Base-by-base conservation (phyloP, 2,888 invertebrate species). In the Agrotis segetum region DNA sequence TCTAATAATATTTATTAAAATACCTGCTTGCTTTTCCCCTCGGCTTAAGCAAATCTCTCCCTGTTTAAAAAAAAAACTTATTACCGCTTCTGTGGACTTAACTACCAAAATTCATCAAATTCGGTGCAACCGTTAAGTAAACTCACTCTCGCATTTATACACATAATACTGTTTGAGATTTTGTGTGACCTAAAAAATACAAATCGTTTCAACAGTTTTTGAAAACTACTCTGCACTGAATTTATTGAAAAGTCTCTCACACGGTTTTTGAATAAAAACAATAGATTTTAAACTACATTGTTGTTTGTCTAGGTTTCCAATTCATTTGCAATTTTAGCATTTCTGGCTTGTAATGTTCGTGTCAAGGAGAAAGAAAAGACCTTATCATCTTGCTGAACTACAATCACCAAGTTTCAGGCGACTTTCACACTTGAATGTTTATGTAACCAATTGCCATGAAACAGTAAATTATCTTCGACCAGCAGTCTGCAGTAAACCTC, bases 381-480 rank as follows among this genome's bases (percentile, higher is more conserved):
- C 16, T 16, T 9, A 59, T 19, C 19, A 40, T 59, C 9, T 59
- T 59, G 7, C 16, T 4, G 49, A 24, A 16, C 44, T 14, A 6
- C 5, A 2, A 2, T 24, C 29, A 29, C 5, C 7, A 61, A n/a
- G 29, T 29, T 16, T 29, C 16, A 24, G n/a, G 13, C 17, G 19
- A 17, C 21, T 21, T 19, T 24, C 21, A 21, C 40, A 40, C 40
- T 40, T 4, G 13, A 47, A 2, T 47, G 9, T 47, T 24, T 47
- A 24, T 52, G 52, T 52, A 52, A 3, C 17, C 53, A 63, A 50
- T 24, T 50, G 3, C 14, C 14, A 19, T 29, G 29, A 46, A 19
- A 9, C 44, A 65, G 44, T 65, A 63, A 50, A n/a, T 67, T 55
- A 19, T 24, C 21, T 14, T 19, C 40, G 21, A 46, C 5, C 21